A percentile compares a stretch with the other conserved stretches of the same genome.
These are phyloP conservation scores for Eurytoma californica DNA, from an alignment of 2,888 invertebrate genomes.

Conservation along the genomic window DNA sequence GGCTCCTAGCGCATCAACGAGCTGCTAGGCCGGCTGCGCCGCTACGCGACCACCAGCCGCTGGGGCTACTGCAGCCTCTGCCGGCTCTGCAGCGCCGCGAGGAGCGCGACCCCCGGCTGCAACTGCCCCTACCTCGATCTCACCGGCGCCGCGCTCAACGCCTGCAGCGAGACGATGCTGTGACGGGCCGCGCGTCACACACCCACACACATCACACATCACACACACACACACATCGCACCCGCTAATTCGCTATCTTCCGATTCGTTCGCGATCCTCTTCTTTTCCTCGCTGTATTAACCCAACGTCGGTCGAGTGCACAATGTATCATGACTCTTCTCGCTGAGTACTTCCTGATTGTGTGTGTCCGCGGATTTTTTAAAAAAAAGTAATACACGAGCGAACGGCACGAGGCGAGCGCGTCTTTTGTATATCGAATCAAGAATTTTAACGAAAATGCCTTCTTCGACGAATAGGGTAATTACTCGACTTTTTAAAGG, in stretches of 20 bases:
- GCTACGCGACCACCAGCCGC: slow-evolving; percentile 3
- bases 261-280: neutral
- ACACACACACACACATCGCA: neutral
- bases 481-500: slow-evolving; percentile 39
- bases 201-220: neutral
- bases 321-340: slow-evolving; percentile 32
- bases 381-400: slow-evolving; percentile 4
- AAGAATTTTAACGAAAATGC: slow-evolving; percentile 43
- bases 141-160: slow-evolving; percentile 62
- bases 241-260: too few species aligned
- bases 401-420: neutral
- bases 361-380: too few species aligned
- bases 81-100: slow-evolving; percentile 3
- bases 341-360: slow-evolving; percentile 25
- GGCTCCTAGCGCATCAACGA: slow-evolving; percentile 73
- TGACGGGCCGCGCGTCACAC: slow-evolving; percentile 55
- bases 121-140: slow-evolving; percentile 69
- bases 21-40: slow-evolving; percentile 45
- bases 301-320: slow-evolving; percentile 17
- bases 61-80: slow-evolving; percentile 16
- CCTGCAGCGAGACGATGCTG: slow-evolving; percentile 71
- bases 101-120: slow-evolving; percentile 47
- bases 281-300: neutral
- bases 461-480: slow-evolving; percentile 41
- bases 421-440: slow-evolving; percentile 18